A percentile compares a stretch with the other conserved stretches of the same genome.
Evolutionary conservation across 2,888 invertebrate genomes (phyloP).

Genomic region (Cephus rjabovi): DNA sequence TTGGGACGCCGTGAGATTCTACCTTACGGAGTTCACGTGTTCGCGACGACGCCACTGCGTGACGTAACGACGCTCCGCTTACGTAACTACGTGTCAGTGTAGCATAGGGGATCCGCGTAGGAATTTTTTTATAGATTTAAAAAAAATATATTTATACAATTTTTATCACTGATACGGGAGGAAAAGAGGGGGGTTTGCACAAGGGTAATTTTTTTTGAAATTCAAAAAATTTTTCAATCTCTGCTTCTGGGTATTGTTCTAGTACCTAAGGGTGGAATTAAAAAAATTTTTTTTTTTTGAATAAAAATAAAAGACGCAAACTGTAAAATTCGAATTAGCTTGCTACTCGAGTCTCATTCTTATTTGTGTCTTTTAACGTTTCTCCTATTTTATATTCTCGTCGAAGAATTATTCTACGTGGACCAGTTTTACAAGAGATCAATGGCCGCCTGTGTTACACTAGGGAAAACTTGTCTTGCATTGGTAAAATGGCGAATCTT

Average conservation of each 20-base stretch:
- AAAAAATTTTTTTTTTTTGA: not conserved
- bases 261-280: too few species aligned
- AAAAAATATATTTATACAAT: not conserved
- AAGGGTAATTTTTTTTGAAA: too few species aligned
- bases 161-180: not conserved
- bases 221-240: too few species aligned
- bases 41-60: not conserved
- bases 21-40: not conserved
- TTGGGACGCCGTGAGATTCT: not conserved
- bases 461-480: not conserved
- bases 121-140: not conserved
- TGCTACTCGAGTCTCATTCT: not conserved
- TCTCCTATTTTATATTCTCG: not conserved
- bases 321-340: not conserved
- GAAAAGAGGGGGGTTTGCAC: not conserved
- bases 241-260: too few species aligned
- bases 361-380: not conserved
- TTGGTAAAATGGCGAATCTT: not conserved
- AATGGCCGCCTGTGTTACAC: not conserved
- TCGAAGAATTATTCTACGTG: not conserved
- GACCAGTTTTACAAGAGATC: not conserved
- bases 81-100: not conserved
- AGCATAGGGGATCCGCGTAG: not conserved
- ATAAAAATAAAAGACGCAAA: not conserved
- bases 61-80: not conserved